Evolutionary conservation across 2,113 vertebrate species (phyloP), one percentile per base, ranked within the genome.

Genomic region (Brachypodius melanocephalos): DNA sequence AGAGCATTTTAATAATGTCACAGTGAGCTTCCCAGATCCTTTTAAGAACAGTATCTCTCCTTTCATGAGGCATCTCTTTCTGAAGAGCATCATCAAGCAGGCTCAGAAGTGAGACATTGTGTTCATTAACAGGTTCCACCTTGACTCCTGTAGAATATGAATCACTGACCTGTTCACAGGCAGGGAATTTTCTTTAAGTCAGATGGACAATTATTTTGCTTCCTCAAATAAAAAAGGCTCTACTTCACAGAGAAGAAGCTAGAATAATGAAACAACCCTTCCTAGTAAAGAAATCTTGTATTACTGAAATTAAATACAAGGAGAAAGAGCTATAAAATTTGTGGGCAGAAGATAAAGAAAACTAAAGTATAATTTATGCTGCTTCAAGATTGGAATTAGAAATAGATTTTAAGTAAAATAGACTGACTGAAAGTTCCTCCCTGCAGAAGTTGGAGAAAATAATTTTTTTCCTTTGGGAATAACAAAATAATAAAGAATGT

Each of bases 1-100:
- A 73, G 69, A 63, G 32, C 36, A 89, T 93, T 95, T 95, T 96
- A 95, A 92, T 92, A 94, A 95, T 62, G 66, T 62, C 81, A 91
- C 65, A 91, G 77, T 62, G 83, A 91, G 89, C 34, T 72, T 91
- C 94, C 89, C 66, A 85, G 42, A 82, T 69, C 43, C 54, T 84
- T 91, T 94, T 59, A 92, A 93, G 86, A 96, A 66, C 9, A 72
- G 46, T 22, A 43, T 54, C 58, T 72, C 46, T 80, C 45, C 89
- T 87, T 95, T 91, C 74, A 76, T 54, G 63, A 92, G 34, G 29
- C 88, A 51, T 73, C 77, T 51, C 32, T 84, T 84, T 88, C 83
- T 87, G 78, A 93, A 78, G 69, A 85, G 72, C 42, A 87, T 79
- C 85, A 89, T 85, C 89, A 88, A 87, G 74, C 0, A 2, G 74